Percentiles rank a stretch among this genome's conserved stretches.
phyloP scores from a whole-genome alignment of 1,140 invertebrate species.

The Micrasema longulum region DNA sequence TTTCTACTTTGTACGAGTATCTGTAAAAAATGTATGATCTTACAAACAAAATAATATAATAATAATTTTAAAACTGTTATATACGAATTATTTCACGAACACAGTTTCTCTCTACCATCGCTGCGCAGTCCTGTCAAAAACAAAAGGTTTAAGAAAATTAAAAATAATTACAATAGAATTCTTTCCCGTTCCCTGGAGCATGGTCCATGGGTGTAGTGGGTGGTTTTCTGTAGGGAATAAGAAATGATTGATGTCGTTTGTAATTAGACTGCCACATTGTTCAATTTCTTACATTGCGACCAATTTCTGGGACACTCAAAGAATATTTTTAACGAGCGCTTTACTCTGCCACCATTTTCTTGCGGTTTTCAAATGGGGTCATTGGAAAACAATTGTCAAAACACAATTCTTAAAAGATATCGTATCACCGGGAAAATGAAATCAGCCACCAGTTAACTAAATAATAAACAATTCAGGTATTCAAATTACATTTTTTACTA shows the following conservation, averaged over 20 bases:
- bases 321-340: constrained; percentile 6
- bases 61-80: no score
- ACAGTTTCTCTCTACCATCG: no score
- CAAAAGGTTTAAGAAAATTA: constrained; percentile 46
- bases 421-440: no score
- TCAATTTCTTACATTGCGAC: constrained; percentile 35
- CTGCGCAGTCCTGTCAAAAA: constrained; percentile 31
- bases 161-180: constrained; percentile 48
- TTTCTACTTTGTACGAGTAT: no score
- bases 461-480: no score
- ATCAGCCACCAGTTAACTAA: no score
- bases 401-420: no score
- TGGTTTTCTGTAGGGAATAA: constrained; percentile 8
- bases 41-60: no score
- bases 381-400: constrained; percentile 17
- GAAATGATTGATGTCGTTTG: constrained; percentile 44
- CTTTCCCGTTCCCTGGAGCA: constrained; percentile 25
- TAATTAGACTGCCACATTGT: constrained; percentile 44
- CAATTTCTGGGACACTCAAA: constrained; percentile 27
- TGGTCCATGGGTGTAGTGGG: not conserved
- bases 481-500: no score
- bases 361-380: constrained; percentile 2
- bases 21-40: no score
- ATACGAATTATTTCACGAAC: no score
- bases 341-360: not conserved